phyloP scores from a whole-genome alignment of 2,113 vertebrate species.

The Pterophyllum scalare region DNA sequence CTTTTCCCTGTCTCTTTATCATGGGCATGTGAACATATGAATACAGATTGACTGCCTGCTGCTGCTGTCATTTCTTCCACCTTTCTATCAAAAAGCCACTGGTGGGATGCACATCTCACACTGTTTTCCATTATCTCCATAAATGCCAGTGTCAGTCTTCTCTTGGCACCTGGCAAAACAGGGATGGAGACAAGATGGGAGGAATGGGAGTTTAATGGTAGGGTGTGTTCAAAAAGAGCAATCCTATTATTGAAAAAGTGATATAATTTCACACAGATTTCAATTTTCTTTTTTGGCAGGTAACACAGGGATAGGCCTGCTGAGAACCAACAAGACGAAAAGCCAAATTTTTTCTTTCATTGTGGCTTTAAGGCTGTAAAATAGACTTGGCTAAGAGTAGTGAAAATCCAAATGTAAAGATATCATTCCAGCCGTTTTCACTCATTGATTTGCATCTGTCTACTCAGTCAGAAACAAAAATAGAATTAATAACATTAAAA shows the following conservation, averaged over 20 bases:
- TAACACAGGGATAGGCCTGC: constrained; percentile 19
- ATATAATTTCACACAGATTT: constrained; percentile 58
- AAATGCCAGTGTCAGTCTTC: constrained; percentile 67
- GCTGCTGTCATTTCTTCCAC: constrained; percentile 33
- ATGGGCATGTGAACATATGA: constrained; percentile 45
- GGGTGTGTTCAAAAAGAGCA: constrained; percentile 18
- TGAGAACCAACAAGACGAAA: constrained; percentile 9
- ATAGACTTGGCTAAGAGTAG: constrained; percentile 34
- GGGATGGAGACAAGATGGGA: constrained; percentile 19
- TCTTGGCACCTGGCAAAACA: constrained; percentile 30
- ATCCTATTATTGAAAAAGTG: constrained; percentile 48
- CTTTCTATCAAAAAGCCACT: constrained; percentile 31
- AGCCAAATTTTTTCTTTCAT: background rate
- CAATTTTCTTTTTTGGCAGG: constrained; percentile 24
- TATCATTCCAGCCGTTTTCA: background rate
- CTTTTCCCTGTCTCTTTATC: constrained; percentile 54
- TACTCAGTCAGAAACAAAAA: background rate
- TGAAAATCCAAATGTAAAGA: constrained; percentile 8
- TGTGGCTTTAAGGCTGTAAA: constrained; percentile 17
- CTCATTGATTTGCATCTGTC: background rate
- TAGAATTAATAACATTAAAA: background rate
- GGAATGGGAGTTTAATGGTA: background rate
- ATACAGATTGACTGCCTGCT: constrained; percentile 55
- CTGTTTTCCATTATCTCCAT: constrained; percentile 72
- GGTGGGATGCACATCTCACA: constrained; percentile 56